These are phyloP conservation scores for Sesia bembeciformis DNA, from an alignment of 2,888 invertebrate genomes.

Conservation along the genomic window DNA sequence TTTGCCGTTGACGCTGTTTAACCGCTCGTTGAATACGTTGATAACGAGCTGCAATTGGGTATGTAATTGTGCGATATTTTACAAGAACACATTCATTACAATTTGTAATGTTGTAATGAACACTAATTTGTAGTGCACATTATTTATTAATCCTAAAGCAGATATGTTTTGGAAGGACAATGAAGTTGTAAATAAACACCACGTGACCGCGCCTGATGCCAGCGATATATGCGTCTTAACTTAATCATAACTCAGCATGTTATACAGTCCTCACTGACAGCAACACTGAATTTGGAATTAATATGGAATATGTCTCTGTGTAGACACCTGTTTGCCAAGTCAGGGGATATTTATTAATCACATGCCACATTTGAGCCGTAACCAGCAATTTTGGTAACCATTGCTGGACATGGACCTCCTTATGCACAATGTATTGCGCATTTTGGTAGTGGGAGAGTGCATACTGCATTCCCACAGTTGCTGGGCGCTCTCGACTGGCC, in stretches of 20 bases:
- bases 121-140: background rate
- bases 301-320: background rate
- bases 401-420: too few species aligned
- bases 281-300: background rate
- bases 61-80: background rate
- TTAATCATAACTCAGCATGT: background rate
- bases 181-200: background rate
- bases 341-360: background rate
- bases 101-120: too few species aligned
- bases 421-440: too few species aligned
- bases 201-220: background rate
- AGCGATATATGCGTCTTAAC: background rate
- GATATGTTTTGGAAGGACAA: background rate
- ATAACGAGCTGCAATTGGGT: too few species aligned
- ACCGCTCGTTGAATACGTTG: too few species aligned
- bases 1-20: too few species aligned
- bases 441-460: too few species aligned
- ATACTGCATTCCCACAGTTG: too few species aligned
- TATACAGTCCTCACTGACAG: background rate
- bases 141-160: background rate
- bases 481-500: too few species aligned
- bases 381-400: too few species aligned
- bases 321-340: background rate
- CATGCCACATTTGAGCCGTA: too few species aligned
- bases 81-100: slow-evolving; percentile 12